These are phyloP conservation scores for Gnathonemus longibarbis DNA, from an alignment of 2,113 vertebrate genomes.

Conservation along the genomic window DNA sequence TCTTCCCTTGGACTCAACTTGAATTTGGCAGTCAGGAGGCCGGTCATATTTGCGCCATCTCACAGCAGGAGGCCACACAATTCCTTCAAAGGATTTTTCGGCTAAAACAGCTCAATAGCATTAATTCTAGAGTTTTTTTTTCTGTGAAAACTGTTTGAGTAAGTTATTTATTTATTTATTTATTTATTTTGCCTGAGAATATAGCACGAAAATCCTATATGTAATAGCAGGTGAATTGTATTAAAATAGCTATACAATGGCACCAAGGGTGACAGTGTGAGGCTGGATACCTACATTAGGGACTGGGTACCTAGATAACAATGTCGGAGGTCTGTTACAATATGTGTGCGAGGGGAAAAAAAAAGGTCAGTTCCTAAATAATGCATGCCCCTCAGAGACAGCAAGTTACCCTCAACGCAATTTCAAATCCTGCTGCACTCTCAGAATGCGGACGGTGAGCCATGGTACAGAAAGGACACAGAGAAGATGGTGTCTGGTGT, in stretches of 20 bases:
- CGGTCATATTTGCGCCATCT: background rate
- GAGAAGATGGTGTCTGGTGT: background rate
- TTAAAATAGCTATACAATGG: background rate
- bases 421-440: slow-evolving; percentile 80
- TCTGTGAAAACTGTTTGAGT: background rate
- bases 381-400: slow-evolving; percentile 77
- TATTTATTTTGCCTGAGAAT: background rate
- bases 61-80: background rate
- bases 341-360: background rate
- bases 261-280: background rate
- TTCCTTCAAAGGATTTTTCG: background rate
- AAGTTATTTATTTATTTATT: background rate
- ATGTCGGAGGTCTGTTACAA: background rate
- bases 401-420: slow-evolving; percentile 69
- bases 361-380: slow-evolving; percentile 69
- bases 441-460: slow-evolving; percentile 62
- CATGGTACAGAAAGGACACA: slow-evolving; percentile 50
- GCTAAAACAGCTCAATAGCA: background rate
- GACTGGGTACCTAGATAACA: background rate
- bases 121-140: background rate
- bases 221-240: background rate
- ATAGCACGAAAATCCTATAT: background rate
- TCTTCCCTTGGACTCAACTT: background rate
- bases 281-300: background rate
- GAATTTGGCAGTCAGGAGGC: background rate